Base-by-base conservation (phyloP, 2,113 vertebrate genomes). In the Odocoileus hemionus region DNA sequence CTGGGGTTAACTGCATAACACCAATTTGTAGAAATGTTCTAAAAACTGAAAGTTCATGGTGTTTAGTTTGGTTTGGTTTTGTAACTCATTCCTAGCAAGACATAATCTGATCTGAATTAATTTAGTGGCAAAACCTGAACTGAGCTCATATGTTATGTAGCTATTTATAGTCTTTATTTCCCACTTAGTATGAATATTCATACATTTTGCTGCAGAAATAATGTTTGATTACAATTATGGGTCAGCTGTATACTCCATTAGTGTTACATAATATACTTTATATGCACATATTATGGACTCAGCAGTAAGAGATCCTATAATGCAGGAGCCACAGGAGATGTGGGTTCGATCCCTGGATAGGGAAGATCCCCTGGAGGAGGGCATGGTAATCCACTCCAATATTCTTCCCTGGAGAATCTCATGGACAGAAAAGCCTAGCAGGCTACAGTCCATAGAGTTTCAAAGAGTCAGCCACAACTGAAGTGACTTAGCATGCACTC, bases 71-170 rank as follows among this genome's bases (percentile, higher is more conserved):
- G 57, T 84, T 92, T 54, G 83, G 83, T 70, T 96, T 93, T 70
- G 15, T 64, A 93, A 52, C 33, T 94, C 55, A 57, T 70, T 87
- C 82, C 78, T 25, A 45, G 30, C 52, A 94, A 94, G 64, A 97
- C 28, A 36, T 79, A 74, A 91, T 26, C 14, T 96, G 70, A 61
- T 33, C 55, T 85, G 94, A 90, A 43, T 95, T 91, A 55, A 83
- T 57, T 95, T 89, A 79, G 83, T 54, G 86, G 61, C n/a, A 96
- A 97, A 70, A 84, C 60, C 30, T 94, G 91, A 96, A 74, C 43
- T 39, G 45, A 94, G 60, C 67, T 93, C 67, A 86, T 8, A 21
- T 60, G 60, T 86, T 36, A 50, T 50, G 2, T 55, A 21, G 50
- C 45, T 82, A 94, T 80, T 74, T 84, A 74, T 85, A 60, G 52